These are phyloP conservation scores for Scomber scombrus DNA, from an alignment of 2,113 vertebrate species.

Conservation along the genomic window DNA sequence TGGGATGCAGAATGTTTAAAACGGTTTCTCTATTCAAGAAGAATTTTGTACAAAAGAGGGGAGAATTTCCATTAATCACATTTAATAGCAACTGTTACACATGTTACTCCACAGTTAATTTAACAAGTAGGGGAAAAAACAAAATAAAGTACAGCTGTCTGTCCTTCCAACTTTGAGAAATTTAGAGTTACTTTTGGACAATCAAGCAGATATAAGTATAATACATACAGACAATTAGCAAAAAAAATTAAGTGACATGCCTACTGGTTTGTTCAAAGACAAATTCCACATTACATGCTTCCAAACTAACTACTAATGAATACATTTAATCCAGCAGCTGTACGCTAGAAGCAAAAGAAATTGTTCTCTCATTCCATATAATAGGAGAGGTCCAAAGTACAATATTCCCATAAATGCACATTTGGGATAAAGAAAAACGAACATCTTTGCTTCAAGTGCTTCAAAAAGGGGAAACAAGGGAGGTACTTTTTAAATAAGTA, in stretches of 20 bases:
- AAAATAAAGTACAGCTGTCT: constrained; percentile 31
- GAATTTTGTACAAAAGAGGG: background rate
- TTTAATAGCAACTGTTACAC: constrained; percentile 71
- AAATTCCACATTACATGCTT: constrained; percentile 26
- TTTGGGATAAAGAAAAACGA: constrained; percentile 27
- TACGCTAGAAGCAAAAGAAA: constrained; percentile 58
- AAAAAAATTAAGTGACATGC: background rate
- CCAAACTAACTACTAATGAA: constrained; percentile 23
- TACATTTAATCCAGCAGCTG: constrained; percentile 32
- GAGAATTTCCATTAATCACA: constrained; percentile 3
- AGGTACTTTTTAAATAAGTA: constrained; percentile 66
- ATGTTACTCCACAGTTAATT: constrained; percentile 42
- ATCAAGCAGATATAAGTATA: constrained; percentile 6
- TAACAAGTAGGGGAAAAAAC: constrained; percentile 8
- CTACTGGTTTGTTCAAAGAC: constrained; percentile 25
- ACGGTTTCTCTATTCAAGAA: background rate
- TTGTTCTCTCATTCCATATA: constrained; percentile 40
- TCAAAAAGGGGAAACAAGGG: constrained; percentile 33
- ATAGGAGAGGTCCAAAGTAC: constrained; percentile 23
- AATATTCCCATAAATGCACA: constrained; percentile 27
- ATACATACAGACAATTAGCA: constrained; percentile 2
- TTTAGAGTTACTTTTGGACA: constrained; percentile 30
- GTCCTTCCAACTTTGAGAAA: constrained; percentile 2
- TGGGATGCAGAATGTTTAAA: background rate
- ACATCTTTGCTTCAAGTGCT: background rate